Percentiles rank a stretch among this genome's conserved stretches.
These are phyloP conservation scores for Scaptomyza tumidula DNA, from an alignment of 2,888 invertebrate species.

Conservation along the genomic window DNA sequence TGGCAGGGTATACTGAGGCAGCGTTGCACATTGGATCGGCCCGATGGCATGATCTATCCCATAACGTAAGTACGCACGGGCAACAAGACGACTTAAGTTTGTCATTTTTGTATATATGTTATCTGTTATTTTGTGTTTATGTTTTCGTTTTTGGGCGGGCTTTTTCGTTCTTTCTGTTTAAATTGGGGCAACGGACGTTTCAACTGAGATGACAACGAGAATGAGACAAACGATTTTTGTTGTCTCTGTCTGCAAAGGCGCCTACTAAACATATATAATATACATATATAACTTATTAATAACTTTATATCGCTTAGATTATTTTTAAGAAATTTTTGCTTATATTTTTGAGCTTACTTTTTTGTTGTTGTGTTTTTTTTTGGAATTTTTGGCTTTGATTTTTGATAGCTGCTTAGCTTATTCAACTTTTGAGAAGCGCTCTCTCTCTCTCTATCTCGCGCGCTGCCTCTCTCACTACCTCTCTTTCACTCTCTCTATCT, in stretches of 20 bases:
- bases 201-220: slow-evolving; percentile 34
- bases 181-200: slow-evolving; percentile 40
- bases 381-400: slow-evolving; percentile 39
- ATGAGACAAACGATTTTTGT: slow-evolving; percentile 39
- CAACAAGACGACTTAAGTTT: neutral
- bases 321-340: slow-evolving; percentile 25
- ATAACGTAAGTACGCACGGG: slow-evolving; percentile 89
- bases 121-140: neutral
- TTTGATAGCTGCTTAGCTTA: slow-evolving; percentile 53
- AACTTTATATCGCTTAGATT: slow-evolving; percentile 8
- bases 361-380: neutral
- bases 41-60: slow-evolving; percentile 89
- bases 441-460: slow-evolving; percentile 9
- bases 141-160: neutral
- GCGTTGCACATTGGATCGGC: slow-evolving; percentile 93
- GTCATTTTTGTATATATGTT: neutral
- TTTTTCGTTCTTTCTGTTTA: neutral
- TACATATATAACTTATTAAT: slow-evolving; percentile 25
- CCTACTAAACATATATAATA: slow-evolving; percentile 17
- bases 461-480: slow-evolving; percentile 2
- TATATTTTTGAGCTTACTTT: slow-evolving; percentile 12
- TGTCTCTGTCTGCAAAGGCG: slow-evolving; percentile 59
- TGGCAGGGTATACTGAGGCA: slow-evolving; percentile 99
- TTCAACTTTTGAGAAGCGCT: slow-evolving; percentile 31
- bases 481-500: slow-evolving; percentile 7